Percentiles rank a stretch among this genome's conserved stretches.
Conservation (phyloP, 2,888 invertebrate genomes). For the Fragum fragum region DNA sequence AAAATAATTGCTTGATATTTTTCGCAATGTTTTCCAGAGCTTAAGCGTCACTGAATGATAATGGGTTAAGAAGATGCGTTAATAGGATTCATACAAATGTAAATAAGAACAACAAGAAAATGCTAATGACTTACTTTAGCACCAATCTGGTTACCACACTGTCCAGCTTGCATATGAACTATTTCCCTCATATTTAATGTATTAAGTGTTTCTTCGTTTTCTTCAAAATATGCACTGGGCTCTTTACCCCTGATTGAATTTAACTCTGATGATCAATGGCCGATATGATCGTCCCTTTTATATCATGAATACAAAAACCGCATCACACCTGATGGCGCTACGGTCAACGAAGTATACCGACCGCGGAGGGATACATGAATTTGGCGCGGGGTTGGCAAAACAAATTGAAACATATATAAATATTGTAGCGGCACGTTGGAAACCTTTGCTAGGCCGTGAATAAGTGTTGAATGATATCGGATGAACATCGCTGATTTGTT, state of each 20-base stretch:
- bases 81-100: not conserved
- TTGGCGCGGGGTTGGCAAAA: constrained; percentile 62
- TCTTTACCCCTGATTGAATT: constrained; percentile 50
- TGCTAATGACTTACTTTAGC: constrained; percentile 72
- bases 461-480: not conserved
- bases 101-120: not conserved
- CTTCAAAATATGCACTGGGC: constrained; percentile 44
- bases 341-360: not conserved
- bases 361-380: constrained; percentile 33
- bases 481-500: constrained; percentile 14
- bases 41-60: not conserved
- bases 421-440: constrained; percentile 20
- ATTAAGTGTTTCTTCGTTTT: constrained; percentile 26
- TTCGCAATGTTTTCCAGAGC: not conserved
- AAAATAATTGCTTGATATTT: too few species aligned
- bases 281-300: not conserved
- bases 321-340: not conserved
- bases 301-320: not conserved
- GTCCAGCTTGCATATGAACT: constrained; percentile 80
- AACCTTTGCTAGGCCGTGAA: not conserved
- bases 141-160: constrained; percentile 81
- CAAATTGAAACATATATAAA: constrained; percentile 58
- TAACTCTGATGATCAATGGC: constrained; percentile 34
- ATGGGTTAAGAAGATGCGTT: too few species aligned
- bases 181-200: constrained; percentile 77